These are phyloP conservation scores for Nymphalis c-album DNA, from an alignment of 2,888 invertebrate species.

Conservation along the genomic window DNA sequence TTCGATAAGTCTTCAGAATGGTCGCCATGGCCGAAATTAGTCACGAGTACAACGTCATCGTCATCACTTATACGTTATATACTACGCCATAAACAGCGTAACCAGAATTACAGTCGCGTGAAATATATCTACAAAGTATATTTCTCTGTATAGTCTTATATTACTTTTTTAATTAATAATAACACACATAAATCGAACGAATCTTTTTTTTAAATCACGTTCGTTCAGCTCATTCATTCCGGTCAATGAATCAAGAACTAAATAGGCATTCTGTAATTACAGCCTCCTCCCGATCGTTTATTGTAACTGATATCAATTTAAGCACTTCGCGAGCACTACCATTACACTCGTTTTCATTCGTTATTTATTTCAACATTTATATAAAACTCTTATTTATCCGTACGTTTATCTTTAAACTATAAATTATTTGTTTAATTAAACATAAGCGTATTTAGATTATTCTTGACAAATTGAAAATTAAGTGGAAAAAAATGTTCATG, in stretches of 20 bases:
- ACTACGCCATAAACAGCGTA: too few relatives aligned
- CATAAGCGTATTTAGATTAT: too few relatives aligned
- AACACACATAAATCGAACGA: constrained; percentile 30
- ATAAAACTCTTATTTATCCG: constrained; percentile 13
- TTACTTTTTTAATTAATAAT: constrained; percentile 1
- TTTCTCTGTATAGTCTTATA: too few relatives aligned
- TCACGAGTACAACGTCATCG: too few relatives aligned
- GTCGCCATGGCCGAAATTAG: too few relatives aligned
- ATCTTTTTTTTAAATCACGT: constrained; percentile 25
- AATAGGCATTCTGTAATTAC: constrained; percentile 53
- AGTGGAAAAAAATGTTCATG: too few relatives aligned
- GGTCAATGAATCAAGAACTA: constrained; percentile 57
- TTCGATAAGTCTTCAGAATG: too few relatives aligned
- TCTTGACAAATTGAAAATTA: too few relatives aligned
- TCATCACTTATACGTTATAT: too few relatives aligned
- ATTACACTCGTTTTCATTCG: constrained; percentile 51
- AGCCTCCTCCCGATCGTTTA: constrained; percentile 45
- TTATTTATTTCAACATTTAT: constrained; percentile 48
- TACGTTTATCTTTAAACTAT: constrained; percentile 3
- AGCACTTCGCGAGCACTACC: constrained; percentile 46
- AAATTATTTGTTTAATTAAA: too few relatives aligned
- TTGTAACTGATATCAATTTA: constrained; percentile 59
- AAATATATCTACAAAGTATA: too few relatives aligned
- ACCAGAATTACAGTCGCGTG: too few relatives aligned
- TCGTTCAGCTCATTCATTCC: constrained; percentile 27